Evolutionary conservation across 1,140 invertebrate genomes (phyloP).

Genomic region (Dolichoris vasculosae): DNA sequence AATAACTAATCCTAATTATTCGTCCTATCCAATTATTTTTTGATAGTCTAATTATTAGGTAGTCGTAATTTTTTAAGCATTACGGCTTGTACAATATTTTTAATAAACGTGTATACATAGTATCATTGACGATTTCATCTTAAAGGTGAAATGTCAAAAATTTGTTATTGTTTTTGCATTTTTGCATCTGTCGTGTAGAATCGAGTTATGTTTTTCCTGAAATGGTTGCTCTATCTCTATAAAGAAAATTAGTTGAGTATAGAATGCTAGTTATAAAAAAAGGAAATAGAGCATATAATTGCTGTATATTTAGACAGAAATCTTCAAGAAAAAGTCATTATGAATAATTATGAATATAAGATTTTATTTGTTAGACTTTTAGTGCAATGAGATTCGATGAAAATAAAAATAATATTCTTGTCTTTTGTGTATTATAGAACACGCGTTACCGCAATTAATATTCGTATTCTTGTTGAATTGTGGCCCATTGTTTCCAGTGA

Average conservation of each 20-base stretch:
- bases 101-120: slow-evolving; percentile 3
- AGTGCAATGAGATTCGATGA: slow-evolving; percentile 34
- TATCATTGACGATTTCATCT: slow-evolving; percentile 26
- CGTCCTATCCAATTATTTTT: neutral
- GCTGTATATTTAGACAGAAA: neutral
- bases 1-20: neutral
- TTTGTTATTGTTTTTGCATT: neutral
- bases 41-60: neutral
- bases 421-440: slow-evolving; percentile 16
- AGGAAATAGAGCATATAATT: neutral
- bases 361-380: slow-evolving; percentile 51
- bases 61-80: neutral
- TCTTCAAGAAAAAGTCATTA: slow-evolving; percentile 17
- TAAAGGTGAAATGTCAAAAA: neutral
- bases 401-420: slow-evolving; percentile 22
- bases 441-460: slow-evolving; percentile 23
- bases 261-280: neutral
- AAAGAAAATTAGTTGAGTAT: neutral
- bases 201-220: neutral
- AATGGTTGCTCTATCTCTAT: slow-evolving; percentile 16
- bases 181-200: neutral
- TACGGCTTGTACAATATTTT: neutral
- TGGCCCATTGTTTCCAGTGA: slow-evolving; percentile 61
- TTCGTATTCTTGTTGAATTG: slow-evolving; percentile 45
- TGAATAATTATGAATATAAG: slow-evolving; percentile 15